A percentile compares a stretch with the other conserved stretches of the same genome.
These are phyloP conservation scores for Orestias chungarensis DNA, from an alignment of 2,797 vertebrate species.

Conservation along the genomic window DNA sequence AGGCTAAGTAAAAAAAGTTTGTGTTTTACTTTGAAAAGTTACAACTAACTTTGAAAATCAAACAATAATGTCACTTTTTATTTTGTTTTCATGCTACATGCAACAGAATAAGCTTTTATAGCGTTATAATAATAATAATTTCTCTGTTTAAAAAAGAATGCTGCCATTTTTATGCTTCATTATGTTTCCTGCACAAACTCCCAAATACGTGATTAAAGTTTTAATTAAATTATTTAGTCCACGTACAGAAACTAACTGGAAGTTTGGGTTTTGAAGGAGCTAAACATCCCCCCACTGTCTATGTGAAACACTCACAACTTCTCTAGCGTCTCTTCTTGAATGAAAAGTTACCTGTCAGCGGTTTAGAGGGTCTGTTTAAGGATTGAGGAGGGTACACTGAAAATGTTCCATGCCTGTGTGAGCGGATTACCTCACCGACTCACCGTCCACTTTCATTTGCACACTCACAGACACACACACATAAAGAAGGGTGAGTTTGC, in stretches of 20 bases:
- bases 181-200: not conserved
- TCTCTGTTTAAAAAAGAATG: not conserved
- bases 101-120: not conserved
- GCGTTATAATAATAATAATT: not conserved
- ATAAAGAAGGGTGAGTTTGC: constrained; percentile 46
- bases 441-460: constrained; percentile 14
- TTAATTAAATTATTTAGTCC: not conserved
- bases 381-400: constrained; percentile 17
- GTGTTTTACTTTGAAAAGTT: not conserved
- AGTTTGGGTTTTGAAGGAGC: constrained; percentile 26
- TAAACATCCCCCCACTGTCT: not conserved
- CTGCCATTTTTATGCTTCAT: not conserved
- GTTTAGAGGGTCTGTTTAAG: constrained; percentile 16
- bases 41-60: too few relatives aligned
- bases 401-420: constrained; percentile 27
- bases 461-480: constrained; percentile 21
- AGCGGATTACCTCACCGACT: constrained; percentile 13
- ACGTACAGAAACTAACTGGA: not conserved
- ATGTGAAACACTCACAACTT: not conserved
- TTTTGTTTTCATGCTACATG: not conserved
- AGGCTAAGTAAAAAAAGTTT: not conserved
- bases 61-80: not conserved
- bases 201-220: not conserved
- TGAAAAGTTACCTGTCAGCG: constrained; percentile 29
- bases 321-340: constrained; percentile 15